Evolutionary conservation across 2,113 vertebrate species (phyloP), one percentile per base, ranked within the genome.

Genomic region (Lycaon pictus): DNA sequence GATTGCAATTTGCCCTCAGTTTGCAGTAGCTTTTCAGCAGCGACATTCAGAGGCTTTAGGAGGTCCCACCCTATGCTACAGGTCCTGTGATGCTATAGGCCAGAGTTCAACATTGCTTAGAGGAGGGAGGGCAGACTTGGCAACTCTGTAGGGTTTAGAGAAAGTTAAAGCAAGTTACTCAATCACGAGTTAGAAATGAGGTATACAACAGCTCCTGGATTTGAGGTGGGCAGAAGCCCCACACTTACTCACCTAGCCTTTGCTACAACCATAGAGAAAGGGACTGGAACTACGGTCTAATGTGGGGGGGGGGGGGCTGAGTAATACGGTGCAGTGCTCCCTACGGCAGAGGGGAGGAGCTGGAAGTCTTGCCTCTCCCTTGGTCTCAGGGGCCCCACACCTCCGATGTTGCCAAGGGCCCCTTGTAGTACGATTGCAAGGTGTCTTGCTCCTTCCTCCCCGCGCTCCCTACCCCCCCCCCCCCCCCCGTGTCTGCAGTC

Each of bases 101-200:
- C 98, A 99, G 99, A 98, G 98, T 97, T 98, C 97, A 98, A 96
- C 95, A 87, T 97, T 97, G 97, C 98, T 86, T 96, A 98, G 93
- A 97, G 98, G 98, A 98, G 98, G 98, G 98, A 98, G 98, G 99
- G 99, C 98, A 97, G 98, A 98, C 98, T 98, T 98, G 98, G 99
- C 99, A 99, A 99, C 99, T 99, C 99, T 98, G 98, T 97, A 82
- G 98, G 98, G 98, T 98, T 98, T 89, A 98, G 99, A 99, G 98
- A 99, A 99, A 99, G 99, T 99, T 99, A 99, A 99, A 99, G 99
- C 99, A 99, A 99, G 99, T 99, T 98, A 99, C 99, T 99, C 99
- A 96, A 99, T 99, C 98, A 99, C 53, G 98, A 99, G 99, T 99
- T 99, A 99, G 99, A 99, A 99, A 99, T 99, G 99, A 99, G 99